These are phyloP conservation scores for Tetragonisca angustula DNA, from an alignment of 2,888 invertebrate genomes.

Conservation along the genomic window DNA sequence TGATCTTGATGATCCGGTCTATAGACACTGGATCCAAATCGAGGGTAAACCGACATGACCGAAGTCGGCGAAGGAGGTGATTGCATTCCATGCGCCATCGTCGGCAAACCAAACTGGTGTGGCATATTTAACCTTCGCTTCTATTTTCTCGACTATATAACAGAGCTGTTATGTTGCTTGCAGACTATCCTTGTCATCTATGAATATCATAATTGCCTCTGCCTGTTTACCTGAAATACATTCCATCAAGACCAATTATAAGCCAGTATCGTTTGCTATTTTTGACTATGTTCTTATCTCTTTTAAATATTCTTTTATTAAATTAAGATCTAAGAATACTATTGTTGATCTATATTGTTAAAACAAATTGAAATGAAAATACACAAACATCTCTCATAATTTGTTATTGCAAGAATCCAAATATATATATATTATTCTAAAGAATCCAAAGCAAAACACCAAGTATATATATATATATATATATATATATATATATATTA, in stretches of 20 bases:
- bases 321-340: not conserved
- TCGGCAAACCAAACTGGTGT: conserved; percentile 92
- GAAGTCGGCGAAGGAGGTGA: conserved; percentile 90
- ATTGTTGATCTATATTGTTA: not conserved
- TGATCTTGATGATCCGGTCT: conserved; percentile 91
- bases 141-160: conserved; percentile 26
- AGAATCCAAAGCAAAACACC: too few species aligned
- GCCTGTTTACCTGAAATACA: conserved; percentile 60
- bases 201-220: conserved; percentile 43
- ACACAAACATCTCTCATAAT: not conserved
- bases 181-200: conserved; percentile 53
- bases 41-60: conserved; percentile 86
- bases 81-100: conserved; percentile 90
- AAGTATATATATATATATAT: not conserved
- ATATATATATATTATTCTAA: not conserved
- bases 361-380: not conserved
- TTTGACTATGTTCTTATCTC: not conserved
- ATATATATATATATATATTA: not conserved
- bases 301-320: not conserved
- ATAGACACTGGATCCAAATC: conserved; percentile 88
- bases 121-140: conserved; percentile 87
- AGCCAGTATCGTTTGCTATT: too few species aligned
- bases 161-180: conserved; percentile 42
- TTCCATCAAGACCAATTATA: conserved; percentile 17
- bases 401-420: not conserved